These are phyloP conservation scores for Rhagonycha lutea DNA, from an alignment of 2,888 invertebrate species.

Conservation along the genomic window DNA sequence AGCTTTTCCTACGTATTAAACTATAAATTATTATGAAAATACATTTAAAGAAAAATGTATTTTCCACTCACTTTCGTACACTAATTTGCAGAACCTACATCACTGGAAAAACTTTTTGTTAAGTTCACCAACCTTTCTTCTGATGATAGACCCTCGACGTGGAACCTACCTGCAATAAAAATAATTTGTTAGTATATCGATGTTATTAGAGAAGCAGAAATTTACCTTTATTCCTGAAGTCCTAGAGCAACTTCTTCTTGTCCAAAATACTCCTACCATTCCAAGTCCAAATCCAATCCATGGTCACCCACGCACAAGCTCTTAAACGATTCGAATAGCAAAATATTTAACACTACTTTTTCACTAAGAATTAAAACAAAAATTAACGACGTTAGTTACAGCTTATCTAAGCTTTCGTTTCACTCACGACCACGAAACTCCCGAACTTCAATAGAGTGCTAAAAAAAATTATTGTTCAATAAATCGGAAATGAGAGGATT, in stretches of 20 bases:
- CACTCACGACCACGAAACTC: not conserved
- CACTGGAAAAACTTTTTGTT: not conserved
- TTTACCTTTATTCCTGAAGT: not conserved
- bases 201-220: too few relatives aligned
- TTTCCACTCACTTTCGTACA: too few relatives aligned
- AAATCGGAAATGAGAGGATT: too few relatives aligned
- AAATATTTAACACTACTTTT: not conserved
- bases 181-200: not conserved
- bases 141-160: not conserved
- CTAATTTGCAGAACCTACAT: too few relatives aligned
- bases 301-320: not conserved
- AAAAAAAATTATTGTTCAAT: too few relatives aligned
- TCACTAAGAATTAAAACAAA: not conserved
- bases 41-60: too few relatives aligned
- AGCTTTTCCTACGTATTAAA: too few relatives aligned
- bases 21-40: not conserved
- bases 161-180: not conserved
- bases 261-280: not conserved
- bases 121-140: not conserved
- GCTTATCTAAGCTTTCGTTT: not conserved
- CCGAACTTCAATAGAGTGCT: not conserved
- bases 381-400: not conserved
- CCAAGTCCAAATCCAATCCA: not conserved
- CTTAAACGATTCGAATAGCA: not conserved
- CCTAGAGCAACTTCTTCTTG: not conserved